Conservation (phyloP, 2,888 invertebrate genomes). For the Hypomecis punctinalis region DNA sequence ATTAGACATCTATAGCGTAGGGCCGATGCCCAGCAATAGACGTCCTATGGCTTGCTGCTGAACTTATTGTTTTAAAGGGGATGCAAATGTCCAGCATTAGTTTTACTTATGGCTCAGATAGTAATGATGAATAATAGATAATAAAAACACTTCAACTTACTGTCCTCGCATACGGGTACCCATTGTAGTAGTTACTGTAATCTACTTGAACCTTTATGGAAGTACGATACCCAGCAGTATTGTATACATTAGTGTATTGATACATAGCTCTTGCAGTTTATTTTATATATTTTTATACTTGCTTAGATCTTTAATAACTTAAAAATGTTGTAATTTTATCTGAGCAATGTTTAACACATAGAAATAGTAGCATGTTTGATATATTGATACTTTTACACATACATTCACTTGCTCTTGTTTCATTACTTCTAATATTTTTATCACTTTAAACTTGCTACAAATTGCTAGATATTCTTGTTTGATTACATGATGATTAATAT, state of each 20-base stretch:
- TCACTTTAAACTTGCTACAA: conserved; percentile 1
- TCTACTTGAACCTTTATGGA: conserved; percentile 21
- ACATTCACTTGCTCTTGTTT: background rate
- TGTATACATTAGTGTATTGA: conserved; percentile 26
- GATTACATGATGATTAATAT: too few species aligned
- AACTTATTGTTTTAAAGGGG: too few species aligned
- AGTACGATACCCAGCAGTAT: conserved; percentile 30
- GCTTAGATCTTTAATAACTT: background rate
- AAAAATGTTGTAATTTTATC: too few species aligned
- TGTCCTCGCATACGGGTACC: conserved; percentile 18
- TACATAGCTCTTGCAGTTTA: conserved; percentile 11
- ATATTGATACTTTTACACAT: background rate
- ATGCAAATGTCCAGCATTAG: too few species aligned
- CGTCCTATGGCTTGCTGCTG: too few species aligned
- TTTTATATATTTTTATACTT: background rate
- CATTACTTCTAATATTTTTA: background rate
- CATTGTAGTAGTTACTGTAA: conserved; percentile 22
- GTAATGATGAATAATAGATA: background rate
- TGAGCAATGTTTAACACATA: too few species aligned
- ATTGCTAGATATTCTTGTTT: background rate
- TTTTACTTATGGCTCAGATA: too few species aligned
- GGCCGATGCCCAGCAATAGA: too few species aligned
- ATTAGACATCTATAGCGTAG: too few species aligned
- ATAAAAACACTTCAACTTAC: conserved; percentile 18
- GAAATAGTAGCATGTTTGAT: too few species aligned